Evolutionary conservation across 2,113 vertebrate species (phyloP).

Genomic region (Condylura cristata): DNA sequence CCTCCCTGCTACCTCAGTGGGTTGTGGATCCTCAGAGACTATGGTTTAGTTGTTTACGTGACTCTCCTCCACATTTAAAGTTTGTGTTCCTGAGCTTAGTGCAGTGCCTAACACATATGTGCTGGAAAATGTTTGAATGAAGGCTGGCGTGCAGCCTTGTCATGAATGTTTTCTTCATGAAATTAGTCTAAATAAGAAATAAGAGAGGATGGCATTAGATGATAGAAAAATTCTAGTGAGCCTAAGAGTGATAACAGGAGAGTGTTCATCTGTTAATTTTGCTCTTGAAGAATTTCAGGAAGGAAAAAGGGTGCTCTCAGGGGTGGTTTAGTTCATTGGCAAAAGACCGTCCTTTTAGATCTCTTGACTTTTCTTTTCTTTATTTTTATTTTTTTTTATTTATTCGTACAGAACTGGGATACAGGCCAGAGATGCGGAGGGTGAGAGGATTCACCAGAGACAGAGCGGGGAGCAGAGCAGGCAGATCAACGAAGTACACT

Average conservation of each 20-base stretch:
- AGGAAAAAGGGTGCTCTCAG: not conserved
- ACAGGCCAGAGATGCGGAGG: too few species aligned
- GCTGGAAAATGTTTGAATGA: not conserved
- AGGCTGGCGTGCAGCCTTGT: not conserved
- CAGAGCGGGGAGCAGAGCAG: too few species aligned
- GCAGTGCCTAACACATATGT: not conserved
- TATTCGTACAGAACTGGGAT: too few species aligned
- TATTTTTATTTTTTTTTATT: too few species aligned
- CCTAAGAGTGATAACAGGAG: not conserved
- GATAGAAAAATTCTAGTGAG: not conserved
- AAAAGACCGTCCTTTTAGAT: constrained; percentile 5
- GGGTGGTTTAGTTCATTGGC: constrained; percentile 11
- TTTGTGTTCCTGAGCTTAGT: not conserved
- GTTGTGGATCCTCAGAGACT: not conserved
- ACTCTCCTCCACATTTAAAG: not conserved
- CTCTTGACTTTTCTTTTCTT: too few species aligned
- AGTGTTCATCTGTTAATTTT: constrained; percentile 26
- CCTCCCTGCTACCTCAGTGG: not conserved
- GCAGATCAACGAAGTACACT: too few species aligned
- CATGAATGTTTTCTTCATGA: not conserved
- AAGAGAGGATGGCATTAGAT: not conserved
- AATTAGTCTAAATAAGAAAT: constrained; percentile 4
- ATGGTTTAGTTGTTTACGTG: not conserved
- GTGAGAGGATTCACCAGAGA: too few species aligned
- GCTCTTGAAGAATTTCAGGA: constrained; percentile 34